Evolutionary conservation across 1,140 invertebrate genomes (phyloP).

Genomic region (Venturia canescens): DNA sequence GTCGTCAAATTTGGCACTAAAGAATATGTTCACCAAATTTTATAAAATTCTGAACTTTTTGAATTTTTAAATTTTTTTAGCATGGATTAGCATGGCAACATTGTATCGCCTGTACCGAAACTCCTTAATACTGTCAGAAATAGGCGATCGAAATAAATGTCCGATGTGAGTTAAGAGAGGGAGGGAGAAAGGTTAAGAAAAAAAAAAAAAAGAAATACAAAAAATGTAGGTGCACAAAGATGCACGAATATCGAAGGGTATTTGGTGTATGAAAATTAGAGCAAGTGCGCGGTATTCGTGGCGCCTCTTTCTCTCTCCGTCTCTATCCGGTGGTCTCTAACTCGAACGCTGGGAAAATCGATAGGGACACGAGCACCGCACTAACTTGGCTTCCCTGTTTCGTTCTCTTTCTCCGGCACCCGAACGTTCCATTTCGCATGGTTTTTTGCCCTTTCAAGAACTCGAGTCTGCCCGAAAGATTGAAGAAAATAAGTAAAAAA

Average conservation of each 20-base stretch:
- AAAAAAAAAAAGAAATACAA: neutral
- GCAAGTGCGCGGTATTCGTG: constrained; percentile 30
- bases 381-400: constrained; percentile 40
- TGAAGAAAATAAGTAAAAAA: neutral
- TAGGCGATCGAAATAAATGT: no score
- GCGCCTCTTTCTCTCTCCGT: constrained; percentile 14
- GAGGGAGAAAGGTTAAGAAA: neutral
- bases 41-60: no score
- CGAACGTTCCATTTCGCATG: neutral
- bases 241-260: neutral
- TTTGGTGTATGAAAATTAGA: constrained; percentile 16
- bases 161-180: no score
- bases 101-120: no score
- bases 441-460: neutral
- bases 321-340: constrained; percentile 27
- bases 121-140: no score
- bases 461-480: neutral
- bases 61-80: no score
- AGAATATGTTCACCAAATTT: no score
- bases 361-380: constrained; percentile 43
- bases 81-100: no score
- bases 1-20: no score
- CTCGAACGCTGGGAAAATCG: constrained; percentile 48
- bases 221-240: neutral
- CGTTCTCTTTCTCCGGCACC: neutral